Evolutionary conservation across 2,797 vertebrate genomes (phyloP).

Genomic region (Catharus ustulatus): DNA sequence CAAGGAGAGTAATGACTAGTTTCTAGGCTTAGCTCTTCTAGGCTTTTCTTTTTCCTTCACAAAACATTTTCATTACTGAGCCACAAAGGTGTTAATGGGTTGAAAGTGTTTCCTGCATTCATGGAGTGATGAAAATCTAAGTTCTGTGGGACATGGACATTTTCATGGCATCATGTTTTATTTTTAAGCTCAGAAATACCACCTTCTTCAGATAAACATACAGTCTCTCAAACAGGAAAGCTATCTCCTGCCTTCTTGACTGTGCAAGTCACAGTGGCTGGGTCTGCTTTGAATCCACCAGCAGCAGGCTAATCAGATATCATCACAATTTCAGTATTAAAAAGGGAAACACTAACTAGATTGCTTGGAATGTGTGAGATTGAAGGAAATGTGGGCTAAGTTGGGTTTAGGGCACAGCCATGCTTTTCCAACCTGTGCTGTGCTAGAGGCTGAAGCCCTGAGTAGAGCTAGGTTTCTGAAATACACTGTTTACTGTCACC

Average conservation of each 20-base stretch:
- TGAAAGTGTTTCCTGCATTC: neutral
- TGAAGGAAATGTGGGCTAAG: neutral
- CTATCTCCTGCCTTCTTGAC: neutral
- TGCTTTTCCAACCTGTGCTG: neutral
- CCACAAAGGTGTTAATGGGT: slow-evolving; percentile 22
- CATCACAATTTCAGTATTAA: neutral
- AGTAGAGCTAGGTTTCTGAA: neutral
- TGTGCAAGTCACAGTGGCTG: neutral
- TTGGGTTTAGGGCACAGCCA: neutral
- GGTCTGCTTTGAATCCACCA: neutral
- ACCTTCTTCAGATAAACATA: neutral
- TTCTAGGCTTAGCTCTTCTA: slow-evolving; percentile 19
- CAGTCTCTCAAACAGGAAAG: neutral
- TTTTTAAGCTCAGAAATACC: slow-evolving; percentile 5
- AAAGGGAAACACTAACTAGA: neutral
- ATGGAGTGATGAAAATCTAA: neutral
- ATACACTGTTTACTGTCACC: neutral
- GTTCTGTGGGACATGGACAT: neutral
- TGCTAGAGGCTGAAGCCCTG: neutral
- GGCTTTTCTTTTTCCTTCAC: neutral
- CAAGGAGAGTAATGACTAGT: slow-evolving; percentile 33
- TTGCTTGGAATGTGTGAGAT: neutral
- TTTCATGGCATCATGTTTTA: neutral
- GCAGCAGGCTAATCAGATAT: neutral
- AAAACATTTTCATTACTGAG: neutral